These are phyloP conservation scores for Cebidichthys violaceus DNA, from an alignment of 2,113 vertebrate species.

Conservation along the genomic window DNA sequence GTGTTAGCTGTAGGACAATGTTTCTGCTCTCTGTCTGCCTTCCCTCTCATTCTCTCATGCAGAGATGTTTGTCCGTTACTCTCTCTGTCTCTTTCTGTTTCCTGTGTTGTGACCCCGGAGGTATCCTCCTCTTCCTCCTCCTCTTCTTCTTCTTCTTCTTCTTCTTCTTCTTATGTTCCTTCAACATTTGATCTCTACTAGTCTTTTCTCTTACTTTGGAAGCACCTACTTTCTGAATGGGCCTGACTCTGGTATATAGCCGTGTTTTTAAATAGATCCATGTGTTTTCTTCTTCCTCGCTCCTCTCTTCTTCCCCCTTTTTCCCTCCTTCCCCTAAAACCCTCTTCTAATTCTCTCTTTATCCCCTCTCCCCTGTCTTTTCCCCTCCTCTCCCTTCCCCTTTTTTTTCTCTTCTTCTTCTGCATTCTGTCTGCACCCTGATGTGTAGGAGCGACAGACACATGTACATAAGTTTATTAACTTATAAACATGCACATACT, in stretches of 20 bases:
- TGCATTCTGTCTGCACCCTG: conserved; percentile 83
- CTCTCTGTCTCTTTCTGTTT: conserved; percentile 72
- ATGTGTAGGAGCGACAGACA: conserved; percentile 83
- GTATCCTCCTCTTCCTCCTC: conserved; percentile 53
- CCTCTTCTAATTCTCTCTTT: conserved; percentile 78
- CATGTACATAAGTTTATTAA: conserved; percentile 85
- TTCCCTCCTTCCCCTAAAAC: conserved; percentile 63
- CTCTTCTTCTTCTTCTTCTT: conserved; percentile 40
- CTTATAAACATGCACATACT: conserved; percentile 83
- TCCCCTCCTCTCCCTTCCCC: conserved; percentile 58
- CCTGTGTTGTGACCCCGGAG: conserved; percentile 71
- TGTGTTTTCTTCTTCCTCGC: conserved; percentile 84
- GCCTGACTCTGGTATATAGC: conserved; percentile 79
- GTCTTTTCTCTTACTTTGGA: conserved; percentile 58
- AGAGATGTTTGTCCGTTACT: conserved; percentile 72
- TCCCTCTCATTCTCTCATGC: conserved; percentile 78
- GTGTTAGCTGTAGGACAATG: conserved; percentile 56
- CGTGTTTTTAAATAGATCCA: conserved; percentile 84
- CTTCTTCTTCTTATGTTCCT: conserved; percentile 54
- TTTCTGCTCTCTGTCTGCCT: conserved; percentile 75
- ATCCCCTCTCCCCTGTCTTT: conserved; percentile 75
- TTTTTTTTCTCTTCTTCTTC: conserved; percentile 70
- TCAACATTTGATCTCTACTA: conserved; percentile 64
- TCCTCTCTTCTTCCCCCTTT: conserved; percentile 75
- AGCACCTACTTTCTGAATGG: conserved; percentile 78